Percentiles rank a stretch among this genome's conserved stretches.
Conservation (phyloP, 1,140 invertebrate species). For the Chlorops oryzae region DNA sequence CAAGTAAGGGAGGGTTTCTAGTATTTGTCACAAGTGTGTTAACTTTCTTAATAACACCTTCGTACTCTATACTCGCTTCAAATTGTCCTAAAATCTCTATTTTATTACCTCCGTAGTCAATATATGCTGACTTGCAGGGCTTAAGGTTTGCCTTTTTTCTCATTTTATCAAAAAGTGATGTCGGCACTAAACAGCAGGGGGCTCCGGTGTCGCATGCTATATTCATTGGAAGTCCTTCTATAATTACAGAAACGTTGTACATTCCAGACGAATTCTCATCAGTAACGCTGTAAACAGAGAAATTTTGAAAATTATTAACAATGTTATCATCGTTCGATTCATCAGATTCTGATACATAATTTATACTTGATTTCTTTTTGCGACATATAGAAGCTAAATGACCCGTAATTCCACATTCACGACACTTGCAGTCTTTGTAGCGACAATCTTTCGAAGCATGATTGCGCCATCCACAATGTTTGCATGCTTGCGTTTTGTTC, state of each 20-base stretch:
- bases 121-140: slow-evolving; percentile 3
- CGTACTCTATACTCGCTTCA: slow-evolving; percentile 3
- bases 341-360: slow-evolving; percentile 11
- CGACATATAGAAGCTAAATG: slow-evolving; percentile 8
- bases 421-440: background rate
- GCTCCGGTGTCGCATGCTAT: slow-evolving; percentile 2
- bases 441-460: background rate
- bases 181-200: slow-evolving; percentile 9
- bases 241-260: slow-evolving; percentile 2
- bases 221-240: slow-evolving; percentile 6
- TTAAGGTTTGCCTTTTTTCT: slow-evolving; percentile 6
- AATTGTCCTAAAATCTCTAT: slow-evolving; percentile 11
- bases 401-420: slow-evolving; percentile 5
- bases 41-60: slow-evolving; percentile 5
- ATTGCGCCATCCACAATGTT: background rate
- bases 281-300: slow-evolving; percentile 8
- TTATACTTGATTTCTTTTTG: slow-evolving; percentile 1
- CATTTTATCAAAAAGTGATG: slow-evolving; percentile 2
- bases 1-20: slow-evolving; percentile 8
- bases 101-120: slow-evolving; percentile 9
- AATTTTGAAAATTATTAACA: slow-evolving; percentile 6
- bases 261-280: slow-evolving; percentile 3
- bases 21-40: slow-evolving; percentile 1
- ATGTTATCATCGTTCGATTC: background rate
- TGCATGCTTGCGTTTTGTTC: background rate